Conservation (phyloP, 2,113 vertebrate genomes). For the Seriola dumerili region DNA sequence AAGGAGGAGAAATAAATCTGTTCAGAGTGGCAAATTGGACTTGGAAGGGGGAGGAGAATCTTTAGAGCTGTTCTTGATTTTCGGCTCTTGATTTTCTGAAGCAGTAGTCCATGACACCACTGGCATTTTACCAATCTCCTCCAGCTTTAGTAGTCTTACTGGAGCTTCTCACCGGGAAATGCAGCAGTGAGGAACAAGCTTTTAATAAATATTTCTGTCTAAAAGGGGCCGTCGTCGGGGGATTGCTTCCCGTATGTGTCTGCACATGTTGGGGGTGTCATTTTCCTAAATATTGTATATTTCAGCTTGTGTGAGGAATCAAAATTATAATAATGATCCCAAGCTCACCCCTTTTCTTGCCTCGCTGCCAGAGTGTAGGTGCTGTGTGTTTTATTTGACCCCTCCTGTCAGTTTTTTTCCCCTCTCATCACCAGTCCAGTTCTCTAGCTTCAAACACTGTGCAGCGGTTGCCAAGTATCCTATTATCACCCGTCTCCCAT, state of each 20-base stretch:
- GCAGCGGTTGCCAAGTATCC: slow-evolving; percentile 46
- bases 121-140: slow-evolving; percentile 27
- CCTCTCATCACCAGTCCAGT: not conserved
- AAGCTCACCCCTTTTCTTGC: not conserved
- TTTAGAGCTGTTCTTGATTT: slow-evolving; percentile 24
- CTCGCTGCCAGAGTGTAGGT: not conserved
- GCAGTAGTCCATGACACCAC: slow-evolving; percentile 26
- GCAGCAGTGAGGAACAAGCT: not conserved
- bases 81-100: slow-evolving; percentile 29
- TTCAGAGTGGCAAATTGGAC: slow-evolving; percentile 2
- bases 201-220: slow-evolving; percentile 18
- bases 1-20: slow-evolving; percentile 56
- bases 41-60: slow-evolving; percentile 1
- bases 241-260: not conserved
- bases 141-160: not conserved
- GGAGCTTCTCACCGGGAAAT: slow-evolving; percentile 1
- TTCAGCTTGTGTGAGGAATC: not conserved
- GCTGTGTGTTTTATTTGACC: slow-evolving; percentile 7
- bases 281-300: not conserved
- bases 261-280: not conserved
- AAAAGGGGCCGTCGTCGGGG: not conserved
- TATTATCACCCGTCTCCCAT: slow-evolving; percentile 52
- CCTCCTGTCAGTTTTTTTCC: not conserved
- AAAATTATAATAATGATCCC: not conserved
- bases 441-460: not conserved